Percentiles rank a stretch among this genome's conserved stretches.
Evolutionary conservation across 2,888 invertebrate genomes (phyloP).

Genomic region (Acanthosepion esculentum): DNA sequence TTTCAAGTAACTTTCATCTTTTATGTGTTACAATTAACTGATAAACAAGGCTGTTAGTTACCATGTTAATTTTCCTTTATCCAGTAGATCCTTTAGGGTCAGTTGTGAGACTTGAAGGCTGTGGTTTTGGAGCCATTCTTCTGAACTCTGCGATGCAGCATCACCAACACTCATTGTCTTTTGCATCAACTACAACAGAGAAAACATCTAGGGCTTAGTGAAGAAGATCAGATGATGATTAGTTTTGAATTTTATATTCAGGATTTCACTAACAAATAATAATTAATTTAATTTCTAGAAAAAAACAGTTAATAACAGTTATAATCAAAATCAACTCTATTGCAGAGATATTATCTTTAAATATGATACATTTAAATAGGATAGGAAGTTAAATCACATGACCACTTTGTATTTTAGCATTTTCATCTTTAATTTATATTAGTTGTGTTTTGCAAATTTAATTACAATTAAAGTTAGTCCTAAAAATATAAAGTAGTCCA

Average conservation of each 20-base stretch:
- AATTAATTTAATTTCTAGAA: too few relatives aligned
- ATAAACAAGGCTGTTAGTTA: constrained; percentile 52
- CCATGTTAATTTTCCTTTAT: constrained; percentile 72
- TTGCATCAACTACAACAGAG: constrained; percentile 54
- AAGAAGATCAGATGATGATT: too few relatives aligned
- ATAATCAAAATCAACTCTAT: too few relatives aligned
- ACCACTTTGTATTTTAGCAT: too few relatives aligned
- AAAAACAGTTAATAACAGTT: too few relatives aligned
- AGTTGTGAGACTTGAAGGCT: constrained; percentile 70
- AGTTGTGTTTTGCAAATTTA: too few relatives aligned
- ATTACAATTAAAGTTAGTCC: too few relatives aligned
- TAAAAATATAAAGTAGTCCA: too few relatives aligned
- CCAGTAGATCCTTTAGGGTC: constrained; percentile 73
- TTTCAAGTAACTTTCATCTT: not conserved
- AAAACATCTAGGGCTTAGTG: not conserved
- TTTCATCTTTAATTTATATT: too few relatives aligned
- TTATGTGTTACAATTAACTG: not conserved
- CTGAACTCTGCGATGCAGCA: constrained; percentile 71
- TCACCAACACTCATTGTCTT: constrained; percentile 59
- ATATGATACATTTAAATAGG: too few relatives aligned
- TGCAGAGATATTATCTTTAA: too few relatives aligned
- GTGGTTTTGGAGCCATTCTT: constrained; percentile 73
- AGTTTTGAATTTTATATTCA: not conserved
- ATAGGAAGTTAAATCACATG: too few relatives aligned
- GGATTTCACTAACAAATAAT: not conserved